phyloP scores from a whole-genome alignment of 2,888 invertebrate genomes.

The Steinernema scapterisci region DNA sequence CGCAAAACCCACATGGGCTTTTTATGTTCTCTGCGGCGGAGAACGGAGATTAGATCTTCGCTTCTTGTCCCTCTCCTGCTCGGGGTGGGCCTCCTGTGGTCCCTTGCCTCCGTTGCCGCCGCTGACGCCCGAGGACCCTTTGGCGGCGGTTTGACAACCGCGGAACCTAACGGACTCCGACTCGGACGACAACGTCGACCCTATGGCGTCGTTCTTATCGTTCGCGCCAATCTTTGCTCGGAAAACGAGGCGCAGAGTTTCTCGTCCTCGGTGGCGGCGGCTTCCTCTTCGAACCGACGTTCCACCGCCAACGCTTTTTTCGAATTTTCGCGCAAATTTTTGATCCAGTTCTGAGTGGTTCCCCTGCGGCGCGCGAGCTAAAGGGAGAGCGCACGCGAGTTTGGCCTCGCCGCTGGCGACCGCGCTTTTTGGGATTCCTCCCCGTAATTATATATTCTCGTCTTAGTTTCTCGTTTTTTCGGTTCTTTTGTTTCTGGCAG shows the following conservation, averaged over 20 bases:
- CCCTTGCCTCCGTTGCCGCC: neutral
- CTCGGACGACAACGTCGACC: neutral
- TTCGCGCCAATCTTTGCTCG: conserved; percentile 29
- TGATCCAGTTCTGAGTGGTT: neutral
- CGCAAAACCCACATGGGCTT: neutral
- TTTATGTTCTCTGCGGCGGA: neutral
- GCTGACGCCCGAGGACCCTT: neutral
- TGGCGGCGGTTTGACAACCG: too few species aligned
- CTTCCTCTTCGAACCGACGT: too few species aligned
- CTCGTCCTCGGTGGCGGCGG: neutral
- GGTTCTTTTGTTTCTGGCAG: neutral
- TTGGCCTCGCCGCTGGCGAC: neutral
- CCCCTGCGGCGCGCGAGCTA: too few species aligned
- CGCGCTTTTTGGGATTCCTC: neutral
- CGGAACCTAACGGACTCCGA: neutral
- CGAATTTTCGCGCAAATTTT: neutral
- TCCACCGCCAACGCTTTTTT: too few species aligned
- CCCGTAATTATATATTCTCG: neutral
- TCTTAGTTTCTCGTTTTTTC: neutral
- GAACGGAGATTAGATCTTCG: conserved; percentile 26
- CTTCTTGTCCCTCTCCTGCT: too few species aligned
- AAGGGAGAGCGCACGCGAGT: too few species aligned
- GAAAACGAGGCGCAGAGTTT: neutral
- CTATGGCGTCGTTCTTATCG: conserved; percentile 25
- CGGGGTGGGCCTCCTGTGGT: too few species aligned